Evolutionary conservation across 1,140 invertebrate genomes (phyloP), one percentile per base, ranked within the genome.

Genomic region (Trachymyrmex cornetzi): DNA sequence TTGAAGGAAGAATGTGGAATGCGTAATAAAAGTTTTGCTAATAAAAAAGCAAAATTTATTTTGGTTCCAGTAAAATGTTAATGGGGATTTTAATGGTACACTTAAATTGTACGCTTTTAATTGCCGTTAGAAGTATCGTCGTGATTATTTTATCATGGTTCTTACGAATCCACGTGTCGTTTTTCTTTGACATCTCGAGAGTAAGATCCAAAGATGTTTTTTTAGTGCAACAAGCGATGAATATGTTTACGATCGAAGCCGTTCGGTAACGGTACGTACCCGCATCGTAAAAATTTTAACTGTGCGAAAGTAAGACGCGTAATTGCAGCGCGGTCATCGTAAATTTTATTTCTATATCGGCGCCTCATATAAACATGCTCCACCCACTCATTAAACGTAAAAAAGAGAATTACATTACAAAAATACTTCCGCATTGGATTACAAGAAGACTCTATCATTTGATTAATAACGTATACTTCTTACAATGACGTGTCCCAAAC

Each of bases 261-360:
- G 24, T 48, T 71, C 59, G 14, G 59, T 87, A 89, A 87, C 85
- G 88, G 88, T 87, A 77, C 22, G 12, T 75, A 34, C 7, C 14
- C 44, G 57, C 0, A 19, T 24, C 3, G 2, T 38, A 55, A 87
- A 81, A 72, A 59, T 89, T 72, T 87, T 55, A 74, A 61, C 6
- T 48, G 14, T 66, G 59, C 48, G 72, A 89, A 82, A 50, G 57
- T 64, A 50, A 63, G 27, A 59, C 57, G 22, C 30, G 50, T 16
- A 66, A 30, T 88, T 80, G 63, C 66, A 0, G 57, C 38, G 38
- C 66, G 16, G 27, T 88, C n/a, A 12, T 88, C 82, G 19, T 88
- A 89, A 86, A 86, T 38, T 88, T 81, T 53, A 71, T 86, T 71
- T 55, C 19, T 48, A 53, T 16, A 22, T 50, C 16, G 44, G 34